Percentiles rank a stretch among this genome's conserved stretches.
These are phyloP conservation scores for Argopecten irradians DNA, from an alignment of 1,140 invertebrate species.

Conservation along the genomic window DNA sequence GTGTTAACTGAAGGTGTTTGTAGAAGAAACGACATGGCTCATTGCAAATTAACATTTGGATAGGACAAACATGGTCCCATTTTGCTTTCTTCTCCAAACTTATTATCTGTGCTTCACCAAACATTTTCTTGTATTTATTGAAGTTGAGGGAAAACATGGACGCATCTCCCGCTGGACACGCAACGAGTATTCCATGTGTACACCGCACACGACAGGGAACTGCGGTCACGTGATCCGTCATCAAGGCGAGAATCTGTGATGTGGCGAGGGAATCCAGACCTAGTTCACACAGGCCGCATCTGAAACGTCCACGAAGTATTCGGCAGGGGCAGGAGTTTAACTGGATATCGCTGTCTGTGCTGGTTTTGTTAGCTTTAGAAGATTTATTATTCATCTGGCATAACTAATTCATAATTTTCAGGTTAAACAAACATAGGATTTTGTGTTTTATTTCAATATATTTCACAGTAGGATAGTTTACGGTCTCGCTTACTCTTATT, in stretches of 20 bases:
- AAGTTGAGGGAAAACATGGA: slow-evolving; percentile 10
- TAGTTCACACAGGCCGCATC: background rate
- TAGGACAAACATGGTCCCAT: background rate
- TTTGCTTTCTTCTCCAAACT: slow-evolving; percentile 21
- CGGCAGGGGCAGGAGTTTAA: background rate
- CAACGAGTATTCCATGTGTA: slow-evolving; percentile 9
- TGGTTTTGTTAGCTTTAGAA: background rate
- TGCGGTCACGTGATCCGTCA: background rate
- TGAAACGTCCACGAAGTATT: background rate
- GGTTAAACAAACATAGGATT: background rate
- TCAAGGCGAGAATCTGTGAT: background rate
- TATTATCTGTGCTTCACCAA: slow-evolving; percentile 17
- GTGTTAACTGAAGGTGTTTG: slow-evolving; percentile 20
- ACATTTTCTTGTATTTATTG: slow-evolving; percentile 11
- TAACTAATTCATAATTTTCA: background rate
- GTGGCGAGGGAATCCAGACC: background rate
- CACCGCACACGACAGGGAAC: background rate
- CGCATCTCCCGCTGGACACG: slow-evolving; percentile 12
- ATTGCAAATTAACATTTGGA: slow-evolving; percentile 23
- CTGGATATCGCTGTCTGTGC: background rate
- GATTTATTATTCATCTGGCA: background rate
- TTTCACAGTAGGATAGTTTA: background rate
- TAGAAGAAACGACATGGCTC: slow-evolving; percentile 9
- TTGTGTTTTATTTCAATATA: background rate
- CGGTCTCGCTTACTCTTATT: background rate